Evolutionary conservation across 2,888 invertebrate species (phyloP), one percentile per base, ranked within the genome.

Genomic region (Brachypalpus laphriformis): DNA sequence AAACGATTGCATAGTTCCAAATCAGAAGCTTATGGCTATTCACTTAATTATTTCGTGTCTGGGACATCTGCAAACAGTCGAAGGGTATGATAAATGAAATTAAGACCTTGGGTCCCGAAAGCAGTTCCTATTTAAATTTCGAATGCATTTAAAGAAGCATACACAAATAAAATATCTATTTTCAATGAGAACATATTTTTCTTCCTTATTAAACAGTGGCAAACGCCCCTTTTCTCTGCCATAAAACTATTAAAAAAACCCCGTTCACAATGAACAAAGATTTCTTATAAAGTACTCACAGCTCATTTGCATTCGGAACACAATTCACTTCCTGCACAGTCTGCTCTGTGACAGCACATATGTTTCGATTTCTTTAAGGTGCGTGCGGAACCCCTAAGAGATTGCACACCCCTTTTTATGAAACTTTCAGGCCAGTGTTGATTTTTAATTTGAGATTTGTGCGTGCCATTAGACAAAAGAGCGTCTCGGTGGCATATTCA

Each of bases 401-500:
- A 25, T 37, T 34, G 42, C 37, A 59, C 59, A 66, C 78, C 72
- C 61, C 61, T 65, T 72, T 40, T 16, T 16, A 8, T 7, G 37
- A 42, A 57, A 34, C 14, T 49, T 47, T 63, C 45, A 34, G 49
- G 54, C 34, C 45, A 37, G 68, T 66, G 68, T 68, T 72, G 82
- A 72, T 74, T 82, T 82, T 74, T 68, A 82, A 82, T 78, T 82
- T 61, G 31, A 66, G 51, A 77, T 66, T 40, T 49, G 77, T 83
- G 68, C 82, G 82, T 83, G 82, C 82, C 72, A 61, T 40, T 40
- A 78, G 78, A 82, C 82, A 82, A 82, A 59, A 54, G 37, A n/a
- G 78, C 28, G 42, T 66, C 51, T 34, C 49, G 42, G 56, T 34
- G 59, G 28, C 20, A 54, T 22, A 22, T 9, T 2, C 20, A 11